A percentile compares a stretch with the other conserved stretches of the same genome.
Evolutionary conservation across 2,888 invertebrate species (phyloP).

Genomic region (Abscondita cerata): DNA sequence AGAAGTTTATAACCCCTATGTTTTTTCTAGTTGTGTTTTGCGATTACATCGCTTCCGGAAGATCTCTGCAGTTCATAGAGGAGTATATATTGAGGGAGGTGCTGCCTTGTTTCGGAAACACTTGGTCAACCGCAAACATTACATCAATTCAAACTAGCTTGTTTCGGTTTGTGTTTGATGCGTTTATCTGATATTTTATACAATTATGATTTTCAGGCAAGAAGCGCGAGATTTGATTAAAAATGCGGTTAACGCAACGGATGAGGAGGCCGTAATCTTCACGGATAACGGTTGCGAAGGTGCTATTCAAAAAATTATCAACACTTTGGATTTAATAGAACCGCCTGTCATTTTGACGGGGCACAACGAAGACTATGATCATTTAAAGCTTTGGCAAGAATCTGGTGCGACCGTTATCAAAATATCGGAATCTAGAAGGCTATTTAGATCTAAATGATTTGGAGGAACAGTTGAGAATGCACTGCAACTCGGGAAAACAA

Average conservation of each 20-base stretch:
- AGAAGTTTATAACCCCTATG: too few species aligned
- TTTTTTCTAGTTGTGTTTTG: constrained; percentile 78
- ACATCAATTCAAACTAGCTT: constrained; percentile 88
- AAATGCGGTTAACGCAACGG: constrained; percentile 78
- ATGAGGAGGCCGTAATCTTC: constrained; percentile 81
- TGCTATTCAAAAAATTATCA: constrained; percentile 78
- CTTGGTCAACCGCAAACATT: constrained; percentile 80
- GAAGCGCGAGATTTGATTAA: constrained; percentile 83
- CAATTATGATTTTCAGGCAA: constrained; percentile 71
- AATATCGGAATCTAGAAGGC: too few species aligned
- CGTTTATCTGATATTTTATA: too few species aligned
- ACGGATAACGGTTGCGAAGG: constrained; percentile 77
- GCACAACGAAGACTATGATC: constrained; percentile 78
- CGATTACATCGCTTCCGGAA: constrained; percentile 87
- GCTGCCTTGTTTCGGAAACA: constrained; percentile 82
- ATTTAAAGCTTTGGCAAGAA: constrained; percentile 84
- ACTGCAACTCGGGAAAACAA: constrained; percentile 67
- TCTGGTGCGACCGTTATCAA: constrained; percentile 78
- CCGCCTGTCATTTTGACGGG: constrained; percentile 79
- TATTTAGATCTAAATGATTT: constrained; percentile 80
- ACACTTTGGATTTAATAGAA: constrained; percentile 69
- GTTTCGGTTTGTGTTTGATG: constrained; percentile 69
- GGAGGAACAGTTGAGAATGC: constrained; percentile 71
- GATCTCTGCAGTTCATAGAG: constrained; percentile 83
- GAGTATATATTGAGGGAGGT: constrained; percentile 82